Evolutionary conservation across 2,113 vertebrate species (phyloP), one percentile per base, ranked within the genome.

Genomic region (Nicator chloris): DNA sequence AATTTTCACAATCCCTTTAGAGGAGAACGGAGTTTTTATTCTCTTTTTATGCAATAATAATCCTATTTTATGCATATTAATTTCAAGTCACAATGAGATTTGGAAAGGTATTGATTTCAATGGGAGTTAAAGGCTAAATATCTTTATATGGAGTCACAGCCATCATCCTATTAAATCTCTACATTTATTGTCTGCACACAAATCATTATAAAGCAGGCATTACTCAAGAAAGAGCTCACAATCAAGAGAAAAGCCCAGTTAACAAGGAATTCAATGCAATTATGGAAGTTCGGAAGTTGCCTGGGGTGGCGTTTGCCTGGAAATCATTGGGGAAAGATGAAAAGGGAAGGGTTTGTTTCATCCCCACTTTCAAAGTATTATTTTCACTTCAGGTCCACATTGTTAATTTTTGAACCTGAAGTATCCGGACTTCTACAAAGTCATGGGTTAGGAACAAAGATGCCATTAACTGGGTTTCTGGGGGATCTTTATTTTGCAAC

Each of bases 91-190:
- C 27, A 91, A 71, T 0, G 0, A 95, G 65, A 91, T 92, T 92
- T 92, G 69, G 31, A 72, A 91, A 95, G 53, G 28, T 93, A 96
- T 64, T 81, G 88, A 92, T 95, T 95, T 96, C 86, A 90, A n/a
- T 66, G 21, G 39, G 35, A 92, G 72, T 81, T 92, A 81, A 88
- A 22, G 40, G 22, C 88, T 90, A 92, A 94, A 70, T 73, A 90
- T 61, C 60, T 66, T 94, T 86, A 82, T 54, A 83, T 40, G 64
- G 76, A 95, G 79, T 16, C 70, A 73, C 30, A 70, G 47, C 10
- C 27, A 66, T 81, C 92, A 90, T 93, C 71, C 35, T 86, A 75
- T 92, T 94, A 94, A 83, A 94, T 61, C 11, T 88, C 68, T 64
- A 84, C 39, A 86, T 78, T 86, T 93, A 93, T 78, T 94, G 77